A percentile compares a stretch with the other conserved stretches of the same genome.
Evolutionary conservation across 2,113 vertebrate genomes (phyloP).

Genomic region (Pelusios castaneus): DNA sequence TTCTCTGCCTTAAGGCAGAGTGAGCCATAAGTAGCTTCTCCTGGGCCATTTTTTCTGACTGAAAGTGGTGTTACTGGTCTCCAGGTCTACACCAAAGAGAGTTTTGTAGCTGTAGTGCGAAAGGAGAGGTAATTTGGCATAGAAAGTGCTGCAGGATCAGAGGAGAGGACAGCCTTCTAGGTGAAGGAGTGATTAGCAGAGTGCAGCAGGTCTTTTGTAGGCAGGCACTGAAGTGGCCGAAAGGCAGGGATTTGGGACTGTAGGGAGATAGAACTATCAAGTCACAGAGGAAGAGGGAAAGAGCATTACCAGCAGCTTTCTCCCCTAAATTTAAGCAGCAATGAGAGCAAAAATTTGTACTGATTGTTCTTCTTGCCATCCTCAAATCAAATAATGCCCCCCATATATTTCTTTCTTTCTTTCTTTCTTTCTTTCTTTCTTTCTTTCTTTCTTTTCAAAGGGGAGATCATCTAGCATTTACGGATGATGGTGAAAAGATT

Average conservation of each 20-base stretch:
- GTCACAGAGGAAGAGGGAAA: not conserved
- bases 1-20: not conserved
- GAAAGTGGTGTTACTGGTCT: not conserved
- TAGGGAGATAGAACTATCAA: not conserved
- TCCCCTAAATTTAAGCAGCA: not conserved
- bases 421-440: not conserved
- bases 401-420: not conserved
- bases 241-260: not conserved
- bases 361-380: not conserved
- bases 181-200: not conserved
- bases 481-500: conserved; percentile 41
- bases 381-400: not conserved
- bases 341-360: not conserved
- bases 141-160: not conserved
- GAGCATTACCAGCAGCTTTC: not conserved
- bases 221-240: not conserved
- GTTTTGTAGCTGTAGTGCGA: not conserved
- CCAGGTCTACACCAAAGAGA: not conserved
- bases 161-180: not conserved
- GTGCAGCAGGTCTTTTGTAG: not conserved
- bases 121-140: not conserved
- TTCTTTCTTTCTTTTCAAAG: not conserved
- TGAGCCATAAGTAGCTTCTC: not conserved
- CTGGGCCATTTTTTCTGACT: not conserved
- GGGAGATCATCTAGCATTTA: conserved; percentile 41